Base-by-base conservation (phyloP, 2,797 vertebrate species). In the Xiphophorus birchmanni region DNA sequence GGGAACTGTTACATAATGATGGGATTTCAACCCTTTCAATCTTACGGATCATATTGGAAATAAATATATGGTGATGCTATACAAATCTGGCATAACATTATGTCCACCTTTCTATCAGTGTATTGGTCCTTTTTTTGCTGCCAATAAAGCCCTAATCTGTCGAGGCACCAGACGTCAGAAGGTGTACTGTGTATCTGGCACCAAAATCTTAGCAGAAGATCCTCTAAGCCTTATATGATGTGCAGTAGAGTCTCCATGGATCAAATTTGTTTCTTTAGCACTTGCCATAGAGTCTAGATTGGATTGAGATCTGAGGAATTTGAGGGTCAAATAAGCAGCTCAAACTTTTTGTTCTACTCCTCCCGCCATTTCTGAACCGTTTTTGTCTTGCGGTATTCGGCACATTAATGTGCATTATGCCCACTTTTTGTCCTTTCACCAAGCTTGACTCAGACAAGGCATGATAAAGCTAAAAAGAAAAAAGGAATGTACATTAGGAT, bases 361-460 rank as follows among this genome's bases (percentile, higher is more conserved):
- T 37, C 15, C 29, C 1, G 8, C 63, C 63, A 23, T 23, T 67
- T 40, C 63, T 40, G 6, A 67, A 67, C 8, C 9, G 10, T 63
- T 63, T 63, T 18, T 17, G 58, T 32, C 29, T 15, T 32, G 29
- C 11, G 1, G 58, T 67, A 21, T 23, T 52, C 1, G 60, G 17
- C 15, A 3, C 32, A 37, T 65, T 37, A 21, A 9, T 29, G 2
- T 5, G 11, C n/a, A 58, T 29, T 58, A 29, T 37, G 32, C 52
- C 37, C 77, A 73, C 60, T 78, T 67, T 23, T 63, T 60, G 37
- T 75, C 45, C 32, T 54, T 54, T 71, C 77, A 67, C 12, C 37
- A 69, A 18, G 17, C 42, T 60, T 26, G 48, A 54, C n/a, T 73
- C 47, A 48, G 73, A n/a, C 6, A 10, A 56, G 45, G 73, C 47